A percentile compares a stretch with the other conserved stretches of the same genome.
These are phyloP conservation scores for Collichthys lucidus DNA, from an alignment of 2,113 vertebrate genomes.

Conservation along the genomic window DNA sequence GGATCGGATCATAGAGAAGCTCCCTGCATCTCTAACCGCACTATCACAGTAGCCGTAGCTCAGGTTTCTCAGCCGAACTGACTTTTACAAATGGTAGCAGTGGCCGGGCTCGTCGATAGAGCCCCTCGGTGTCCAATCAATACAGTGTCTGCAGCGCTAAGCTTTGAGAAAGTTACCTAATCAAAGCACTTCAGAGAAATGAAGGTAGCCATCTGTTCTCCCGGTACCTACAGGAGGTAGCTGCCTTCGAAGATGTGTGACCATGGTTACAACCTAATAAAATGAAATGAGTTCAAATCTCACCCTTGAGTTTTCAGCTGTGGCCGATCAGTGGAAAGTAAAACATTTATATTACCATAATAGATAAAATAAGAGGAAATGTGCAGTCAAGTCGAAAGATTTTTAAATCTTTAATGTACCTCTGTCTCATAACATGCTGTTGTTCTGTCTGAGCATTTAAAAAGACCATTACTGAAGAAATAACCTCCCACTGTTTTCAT, in stretches of 20 bases:
- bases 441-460: background rate
- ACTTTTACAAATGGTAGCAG: conserved; percentile 37
- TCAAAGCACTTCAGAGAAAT: conserved; percentile 25
- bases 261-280: conserved; percentile 17
- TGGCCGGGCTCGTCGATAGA: conserved; percentile 31
- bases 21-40: conserved; percentile 9
- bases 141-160: conserved; percentile 30
- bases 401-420: background rate
- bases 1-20: conserved; percentile 21
- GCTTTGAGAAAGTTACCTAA: conserved; percentile 24
- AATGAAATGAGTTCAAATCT: conserved; percentile 9
- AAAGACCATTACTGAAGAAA: background rate
- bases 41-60: conserved; percentile 26
- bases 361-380: background rate
- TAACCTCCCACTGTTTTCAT: conserved; percentile 15
- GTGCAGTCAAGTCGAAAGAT: background rate
- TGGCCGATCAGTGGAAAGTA: background rate
- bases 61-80: conserved; percentile 44
- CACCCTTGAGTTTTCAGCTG: background rate
- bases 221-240: background rate
- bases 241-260: conserved; percentile 1
- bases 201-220: conserved; percentile 15
- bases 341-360: background rate
- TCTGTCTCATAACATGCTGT: background rate
- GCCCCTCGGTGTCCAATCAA: conserved; percentile 40